Evolutionary conservation across 2,113 vertebrate genomes (phyloP).

Genomic region (Dissostichus mawsoni): DNA sequence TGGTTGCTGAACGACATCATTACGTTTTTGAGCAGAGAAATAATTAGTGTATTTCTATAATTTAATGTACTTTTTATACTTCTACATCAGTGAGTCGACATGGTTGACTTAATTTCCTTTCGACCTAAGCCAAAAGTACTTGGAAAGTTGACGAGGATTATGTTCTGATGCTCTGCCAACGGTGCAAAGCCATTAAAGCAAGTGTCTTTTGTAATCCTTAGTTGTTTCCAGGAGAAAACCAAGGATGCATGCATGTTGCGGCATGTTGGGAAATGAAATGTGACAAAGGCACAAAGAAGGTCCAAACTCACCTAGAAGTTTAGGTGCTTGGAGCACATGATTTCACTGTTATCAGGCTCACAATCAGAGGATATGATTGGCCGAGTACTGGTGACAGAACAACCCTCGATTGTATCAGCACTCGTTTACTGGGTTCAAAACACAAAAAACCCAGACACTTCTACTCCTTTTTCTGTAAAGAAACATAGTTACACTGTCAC

Average conservation of each 20-base stretch:
- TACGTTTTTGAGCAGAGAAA: constrained; percentile 1
- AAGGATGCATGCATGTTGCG: constrained; percentile 4
- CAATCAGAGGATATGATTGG: neutral
- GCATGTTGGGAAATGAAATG: constrained; percentile 17
- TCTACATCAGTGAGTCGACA: constrained; percentile 43
- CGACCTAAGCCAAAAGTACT: constrained; percentile 45
- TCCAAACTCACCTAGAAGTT: constrained; percentile 12
- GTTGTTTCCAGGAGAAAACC: constrained; percentile 35
- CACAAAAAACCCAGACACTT: neutral
- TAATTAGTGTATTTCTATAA: constrained; percentile 4
- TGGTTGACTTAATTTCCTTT: constrained; percentile 48
- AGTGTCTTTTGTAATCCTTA: constrained; percentile 36
- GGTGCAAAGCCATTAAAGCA: constrained; percentile 30
- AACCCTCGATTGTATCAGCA: neutral
- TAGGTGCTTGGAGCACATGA: neutral
- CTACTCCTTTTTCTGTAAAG: neutral
- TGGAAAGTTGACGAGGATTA: constrained; percentile 44
- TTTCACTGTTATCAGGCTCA: neutral
- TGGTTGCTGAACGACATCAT: neutral
- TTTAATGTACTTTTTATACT: constrained; percentile 28
- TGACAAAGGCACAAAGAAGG: constrained; percentile 35
- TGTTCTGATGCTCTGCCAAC: constrained; percentile 39
- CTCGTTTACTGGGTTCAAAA: neutral
- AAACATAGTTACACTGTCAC: neutral
- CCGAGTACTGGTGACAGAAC: neutral